phyloP scores from a whole-genome alignment of 2,797 vertebrate genomes.

The Arrhamphus sclerolepis region DNA sequence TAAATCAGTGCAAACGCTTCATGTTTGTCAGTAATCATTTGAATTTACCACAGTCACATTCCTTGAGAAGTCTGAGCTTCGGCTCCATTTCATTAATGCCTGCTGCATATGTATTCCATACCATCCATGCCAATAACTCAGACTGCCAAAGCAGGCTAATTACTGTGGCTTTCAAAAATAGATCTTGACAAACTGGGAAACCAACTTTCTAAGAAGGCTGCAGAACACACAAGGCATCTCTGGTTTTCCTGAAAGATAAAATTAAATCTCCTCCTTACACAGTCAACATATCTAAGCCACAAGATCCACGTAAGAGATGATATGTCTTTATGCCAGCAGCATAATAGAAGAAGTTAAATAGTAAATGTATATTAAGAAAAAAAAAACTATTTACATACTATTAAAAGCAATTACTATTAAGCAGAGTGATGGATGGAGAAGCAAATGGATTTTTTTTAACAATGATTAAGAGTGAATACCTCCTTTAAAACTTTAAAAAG shows the following conservation, averaged over 20 bases:
- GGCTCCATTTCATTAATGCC: constrained; percentile 31
- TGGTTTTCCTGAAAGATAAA: constrained; percentile 33
- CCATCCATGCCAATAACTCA: constrained; percentile 10
- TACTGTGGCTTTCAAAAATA: constrained; percentile 24
- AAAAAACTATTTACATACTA: no score
- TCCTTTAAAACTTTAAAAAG: no score
- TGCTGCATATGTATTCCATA: constrained; percentile 41
- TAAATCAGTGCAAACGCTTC: constrained; percentile 40
- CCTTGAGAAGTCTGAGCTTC: constrained; percentile 39
- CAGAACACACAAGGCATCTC: constrained; percentile 5
- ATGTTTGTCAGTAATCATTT: constrained; percentile 46
- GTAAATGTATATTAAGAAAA: no score
- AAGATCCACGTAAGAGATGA: not conserved
- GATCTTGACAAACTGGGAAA: constrained; percentile 26
- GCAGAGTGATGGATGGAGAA: no score
- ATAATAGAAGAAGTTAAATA: no score
- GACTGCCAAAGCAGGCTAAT: constrained; percentile 15
- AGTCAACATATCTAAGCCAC: constrained; percentile 12
- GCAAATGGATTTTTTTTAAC: no score
- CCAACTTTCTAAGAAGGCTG: constrained; percentile 18
- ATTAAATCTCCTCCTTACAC: constrained; percentile 25
- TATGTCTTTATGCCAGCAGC: not conserved
- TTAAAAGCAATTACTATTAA: no score
- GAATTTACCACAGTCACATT: constrained; percentile 48
- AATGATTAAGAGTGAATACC: no score